A percentile compares a stretch with the other conserved stretches of the same genome.
These are phyloP conservation scores for Cryptomyrus ogoouensis DNA, from an alignment of 2,113 vertebrate species.

Conservation along the genomic window DNA sequence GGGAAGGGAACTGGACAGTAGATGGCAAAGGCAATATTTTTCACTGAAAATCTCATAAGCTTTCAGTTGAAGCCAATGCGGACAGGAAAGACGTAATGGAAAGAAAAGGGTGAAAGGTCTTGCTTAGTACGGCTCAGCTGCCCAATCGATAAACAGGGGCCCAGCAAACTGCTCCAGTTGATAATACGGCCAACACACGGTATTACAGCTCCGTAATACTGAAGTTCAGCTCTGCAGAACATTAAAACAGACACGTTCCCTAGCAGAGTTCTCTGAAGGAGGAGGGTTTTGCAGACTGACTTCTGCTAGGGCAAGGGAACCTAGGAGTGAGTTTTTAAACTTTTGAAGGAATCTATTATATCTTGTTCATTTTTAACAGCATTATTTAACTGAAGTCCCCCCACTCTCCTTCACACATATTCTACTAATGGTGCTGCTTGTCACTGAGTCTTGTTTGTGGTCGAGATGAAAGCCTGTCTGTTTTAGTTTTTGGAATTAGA, in stretches of 20 bases:
- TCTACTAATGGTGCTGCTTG: background rate
- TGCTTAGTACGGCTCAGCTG: background rate
- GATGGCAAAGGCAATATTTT: constrained; percentile 15
- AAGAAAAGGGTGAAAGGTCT: background rate
- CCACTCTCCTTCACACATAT: background rate
- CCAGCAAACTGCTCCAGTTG: background rate
- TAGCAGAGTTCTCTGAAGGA: background rate
- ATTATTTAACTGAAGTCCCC: background rate
- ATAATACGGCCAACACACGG: background rate
- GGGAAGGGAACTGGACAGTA: background rate
- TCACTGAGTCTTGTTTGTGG: background rate
- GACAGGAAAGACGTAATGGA: background rate
- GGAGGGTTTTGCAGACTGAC: background rate
- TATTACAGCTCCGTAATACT: background rate
- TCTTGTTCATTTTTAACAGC: background rate
- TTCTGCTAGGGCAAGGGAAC: background rate
- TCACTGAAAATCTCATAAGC: constrained; percentile 13
- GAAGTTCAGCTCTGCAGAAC: background rate
- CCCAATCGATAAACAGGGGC: background rate
- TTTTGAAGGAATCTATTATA: background rate
- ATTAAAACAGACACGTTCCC: background rate
- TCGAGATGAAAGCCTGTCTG: background rate
- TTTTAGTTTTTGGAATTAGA: constrained; percentile 4
- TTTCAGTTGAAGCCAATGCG: background rate
- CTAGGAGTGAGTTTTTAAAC: background rate